These are phyloP conservation scores for Erpetoichthys calabaricus DNA, from an alignment of 2,797 vertebrate species.

Conservation along the genomic window DNA sequence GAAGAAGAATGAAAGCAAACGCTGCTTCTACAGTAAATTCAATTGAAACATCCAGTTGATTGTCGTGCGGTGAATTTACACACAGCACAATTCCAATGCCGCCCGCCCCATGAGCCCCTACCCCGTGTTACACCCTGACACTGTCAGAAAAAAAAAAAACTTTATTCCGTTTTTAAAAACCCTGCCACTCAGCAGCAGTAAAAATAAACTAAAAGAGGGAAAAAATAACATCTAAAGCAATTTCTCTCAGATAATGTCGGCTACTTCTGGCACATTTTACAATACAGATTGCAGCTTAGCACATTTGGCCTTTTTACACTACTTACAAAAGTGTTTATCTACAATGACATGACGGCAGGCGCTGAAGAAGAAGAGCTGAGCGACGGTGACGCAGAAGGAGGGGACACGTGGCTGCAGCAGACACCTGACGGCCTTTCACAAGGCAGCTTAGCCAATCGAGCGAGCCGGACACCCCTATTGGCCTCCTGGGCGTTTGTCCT, in stretches of 20 bases:
- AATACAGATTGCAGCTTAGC: conserved; percentile 18
- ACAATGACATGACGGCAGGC: too few relatives aligned
- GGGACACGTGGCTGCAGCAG: too few relatives aligned
- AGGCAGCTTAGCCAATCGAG: too few relatives aligned
- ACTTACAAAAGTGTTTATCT: conserved; percentile 23
- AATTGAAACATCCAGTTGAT: conserved; percentile 21
- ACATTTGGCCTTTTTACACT: conserved; percentile 30
- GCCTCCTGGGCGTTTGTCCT: neutral
- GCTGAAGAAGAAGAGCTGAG: too few relatives aligned
- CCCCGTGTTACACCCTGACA: conserved; percentile 29
- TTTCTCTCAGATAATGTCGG: conserved; percentile 28
- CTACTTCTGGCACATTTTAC: conserved; percentile 17
- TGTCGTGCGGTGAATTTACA: conserved; percentile 21
- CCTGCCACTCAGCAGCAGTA: conserved; percentile 54
- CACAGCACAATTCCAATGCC: conserved; percentile 11
- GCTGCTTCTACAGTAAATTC: conserved; percentile 17
- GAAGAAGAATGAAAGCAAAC: conserved; percentile 14
- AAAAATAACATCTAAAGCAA: conserved; percentile 40
- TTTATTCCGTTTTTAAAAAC: conserved; percentile 42
- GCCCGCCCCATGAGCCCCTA: conserved; percentile 17
- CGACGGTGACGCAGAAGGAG: too few relatives aligned
- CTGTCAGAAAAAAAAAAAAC: conserved; percentile 33
- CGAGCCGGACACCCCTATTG: too few relatives aligned
- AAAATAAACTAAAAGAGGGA: conserved; percentile 34
- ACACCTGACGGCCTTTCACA: too few relatives aligned